Evolutionary conservation across 2,797 vertebrate genomes (phyloP).

Genomic region (Oreochromis grahami): DNA sequence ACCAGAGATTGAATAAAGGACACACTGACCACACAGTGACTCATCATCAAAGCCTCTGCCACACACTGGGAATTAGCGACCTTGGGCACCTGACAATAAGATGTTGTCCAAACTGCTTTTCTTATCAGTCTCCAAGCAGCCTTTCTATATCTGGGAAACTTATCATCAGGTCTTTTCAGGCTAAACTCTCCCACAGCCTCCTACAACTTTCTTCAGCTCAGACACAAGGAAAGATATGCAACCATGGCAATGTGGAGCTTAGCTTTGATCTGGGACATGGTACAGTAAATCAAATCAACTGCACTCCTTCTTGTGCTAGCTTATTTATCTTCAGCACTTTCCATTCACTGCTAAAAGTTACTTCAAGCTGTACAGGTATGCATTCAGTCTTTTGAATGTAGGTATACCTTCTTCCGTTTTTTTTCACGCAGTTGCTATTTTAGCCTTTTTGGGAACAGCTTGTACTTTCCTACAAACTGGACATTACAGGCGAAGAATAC

Average conservation of each 20-base stretch:
- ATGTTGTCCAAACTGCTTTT: conserved; percentile 62
- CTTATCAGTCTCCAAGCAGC: conserved; percentile 57
- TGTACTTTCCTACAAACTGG: conserved; percentile 16
- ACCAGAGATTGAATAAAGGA: conserved; percentile 29
- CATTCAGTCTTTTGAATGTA: not conserved
- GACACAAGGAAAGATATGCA: not conserved
- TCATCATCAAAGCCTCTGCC: conserved; percentile 60
- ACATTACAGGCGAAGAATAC: not conserved
- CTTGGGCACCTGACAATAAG: conserved; percentile 69
- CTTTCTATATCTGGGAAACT: conserved; percentile 38
- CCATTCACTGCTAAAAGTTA: not conserved
- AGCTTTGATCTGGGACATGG: not conserved
- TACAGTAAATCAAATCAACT: not conserved
- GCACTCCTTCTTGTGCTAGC: not conserved
- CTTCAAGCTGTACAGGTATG: not conserved
- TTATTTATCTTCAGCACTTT: not conserved
- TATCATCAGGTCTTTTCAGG: conserved; percentile 47
- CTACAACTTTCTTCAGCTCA: not conserved
- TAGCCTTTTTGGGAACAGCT: not conserved
- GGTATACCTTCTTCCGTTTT: not conserved
- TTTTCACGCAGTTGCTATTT: conserved; percentile 12
- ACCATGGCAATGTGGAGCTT: not conserved
- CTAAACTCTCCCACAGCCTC: conserved; percentile 51
- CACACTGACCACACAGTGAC: conserved; percentile 34
- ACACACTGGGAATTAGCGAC: conserved; percentile 69